Evolutionary conservation across 2,113 vertebrate species (phyloP).

Genomic region (Archocentrus centrarchus): DNA sequence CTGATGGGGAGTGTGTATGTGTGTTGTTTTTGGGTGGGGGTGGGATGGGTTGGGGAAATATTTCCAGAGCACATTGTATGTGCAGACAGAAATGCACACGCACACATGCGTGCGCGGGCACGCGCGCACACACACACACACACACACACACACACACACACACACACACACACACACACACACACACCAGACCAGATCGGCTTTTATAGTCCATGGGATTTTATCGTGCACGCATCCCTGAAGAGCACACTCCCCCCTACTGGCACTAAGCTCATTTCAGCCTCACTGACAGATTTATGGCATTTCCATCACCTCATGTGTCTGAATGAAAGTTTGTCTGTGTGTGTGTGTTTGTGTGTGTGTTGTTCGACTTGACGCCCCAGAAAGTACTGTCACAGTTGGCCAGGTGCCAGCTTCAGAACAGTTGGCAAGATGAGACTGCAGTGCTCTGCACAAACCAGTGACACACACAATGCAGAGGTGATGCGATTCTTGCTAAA

Average conservation of each 20-base stretch:
- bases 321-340: slow-evolving; percentile 34
- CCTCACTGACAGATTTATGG: slow-evolving; percentile 66
- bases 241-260: slow-evolving; percentile 55
- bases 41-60: not conserved
- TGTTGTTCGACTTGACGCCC: slow-evolving; percentile 42
- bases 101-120: slow-evolving; percentile 17
- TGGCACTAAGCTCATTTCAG: slow-evolving; percentile 70
- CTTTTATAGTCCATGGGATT: slow-evolving; percentile 66
- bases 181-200: slow-evolving; percentile 36
- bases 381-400: slow-evolving; percentile 70
- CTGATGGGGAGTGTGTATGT: slow-evolving; percentile 34
- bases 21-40: not conserved
- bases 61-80: slow-evolving; percentile 45
- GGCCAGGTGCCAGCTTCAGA: slow-evolving; percentile 60
- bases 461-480: slow-evolving; percentile 43
- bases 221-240: slow-evolving; percentile 52
- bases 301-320: slow-evolving; percentile 59
- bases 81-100: slow-evolving; percentile 45
- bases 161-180: slow-evolving; percentile 23
- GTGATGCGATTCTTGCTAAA: slow-evolving; percentile 30
- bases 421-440: slow-evolving; percentile 60
- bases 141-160: slow-evolving; percentile 22
- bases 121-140: slow-evolving; percentile 2
- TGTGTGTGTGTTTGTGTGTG: not conserved
- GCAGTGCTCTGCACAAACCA: slow-evolving; percentile 49